A percentile compares a stretch with the other conserved stretches of the same genome.
These are phyloP conservation scores for Leptinotarsa haldemani DNA, from an alignment of 2,888 invertebrate genomes.

Conservation along the genomic window DNA sequence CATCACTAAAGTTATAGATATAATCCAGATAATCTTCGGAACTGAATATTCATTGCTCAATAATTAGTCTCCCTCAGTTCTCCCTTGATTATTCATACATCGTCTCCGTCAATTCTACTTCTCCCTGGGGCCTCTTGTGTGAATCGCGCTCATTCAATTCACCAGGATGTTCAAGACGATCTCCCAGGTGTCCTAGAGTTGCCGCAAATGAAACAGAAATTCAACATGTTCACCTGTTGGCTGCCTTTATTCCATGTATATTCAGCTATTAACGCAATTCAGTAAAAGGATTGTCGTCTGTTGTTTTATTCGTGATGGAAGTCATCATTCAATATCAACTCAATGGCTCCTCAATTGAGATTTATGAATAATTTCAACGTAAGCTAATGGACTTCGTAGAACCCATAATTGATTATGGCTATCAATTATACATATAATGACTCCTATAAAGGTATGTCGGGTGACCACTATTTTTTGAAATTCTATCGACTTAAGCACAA, in stretches of 20 bases:
- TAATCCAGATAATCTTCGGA: not conserved
- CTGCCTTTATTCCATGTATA: constrained; percentile 12
- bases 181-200: constrained; percentile 5
- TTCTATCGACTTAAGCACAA: too few species aligned
- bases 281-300: not conserved
- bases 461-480: too few species aligned
- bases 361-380: not conserved
- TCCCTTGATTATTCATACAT: not conserved
- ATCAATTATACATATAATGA: not conserved
- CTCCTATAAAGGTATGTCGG: too few species aligned
- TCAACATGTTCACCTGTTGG: constrained; percentile 13
- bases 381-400: not conserved
- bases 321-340: not conserved
- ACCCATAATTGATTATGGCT: not conserved
- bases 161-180: constrained; percentile 2
- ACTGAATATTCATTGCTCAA: not conserved
- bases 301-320: not conserved
- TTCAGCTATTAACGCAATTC: not conserved
- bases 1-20: too few species aligned
- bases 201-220: not conserved
- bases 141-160: constrained; percentile 13
- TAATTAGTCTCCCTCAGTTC: not conserved
- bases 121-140: not conserved
- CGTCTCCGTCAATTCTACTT: constrained; percentile 5
- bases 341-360: not conserved